These are phyloP conservation scores for Agrotis segetum DNA, from an alignment of 2,888 invertebrate species.

Conservation along the genomic window DNA sequence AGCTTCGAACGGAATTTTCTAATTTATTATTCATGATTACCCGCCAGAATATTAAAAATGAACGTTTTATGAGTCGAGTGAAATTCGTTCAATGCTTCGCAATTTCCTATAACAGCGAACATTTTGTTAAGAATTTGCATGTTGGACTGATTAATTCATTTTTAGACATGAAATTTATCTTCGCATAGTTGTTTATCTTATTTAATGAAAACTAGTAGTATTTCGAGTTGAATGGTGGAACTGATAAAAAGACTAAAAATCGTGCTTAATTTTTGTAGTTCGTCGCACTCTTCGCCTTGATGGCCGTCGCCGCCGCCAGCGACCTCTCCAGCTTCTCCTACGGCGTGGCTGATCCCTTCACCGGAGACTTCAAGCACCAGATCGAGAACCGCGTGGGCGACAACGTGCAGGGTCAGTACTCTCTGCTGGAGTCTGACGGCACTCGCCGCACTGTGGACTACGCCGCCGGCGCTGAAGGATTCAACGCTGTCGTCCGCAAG, in stretches of 20 bases:
- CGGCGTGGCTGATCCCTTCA: conserved; percentile 87
- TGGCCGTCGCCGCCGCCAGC: conserved; percentile 73
- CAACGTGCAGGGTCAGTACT: conserved; percentile 74
- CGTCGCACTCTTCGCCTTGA: conserved; percentile 76
- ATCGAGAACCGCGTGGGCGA: conserved; percentile 73
- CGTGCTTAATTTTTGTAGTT: conserved; percentile 66
- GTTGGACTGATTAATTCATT: not conserved
- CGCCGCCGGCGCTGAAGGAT: conserved; percentile 87
- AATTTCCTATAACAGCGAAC: conserved; percentile 3
- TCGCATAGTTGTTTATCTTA: not conserved
- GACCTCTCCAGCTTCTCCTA: conserved; percentile 86
- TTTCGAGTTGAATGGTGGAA: too few species aligned
- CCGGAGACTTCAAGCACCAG: conserved; percentile 89
- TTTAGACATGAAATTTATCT: not conserved
- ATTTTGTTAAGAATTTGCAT: conserved; percentile 1
- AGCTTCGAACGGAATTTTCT: not conserved
- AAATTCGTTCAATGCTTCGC: conserved; percentile 17
- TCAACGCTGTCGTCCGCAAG: conserved; percentile 90
- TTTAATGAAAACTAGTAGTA: too few species aligned
- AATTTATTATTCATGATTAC: conserved; percentile 30
- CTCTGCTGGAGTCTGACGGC: conserved; percentile 88
- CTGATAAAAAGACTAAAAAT: too few species aligned
- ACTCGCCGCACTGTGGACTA: conserved; percentile 89
- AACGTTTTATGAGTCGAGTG: conserved; percentile 15
- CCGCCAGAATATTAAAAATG: conserved; percentile 21